A percentile compares a stretch with the other conserved stretches of the same genome.
Evolutionary conservation across 2,888 invertebrate genomes (phyloP).

Genomic region (Agrenia bidenticulata): DNA sequence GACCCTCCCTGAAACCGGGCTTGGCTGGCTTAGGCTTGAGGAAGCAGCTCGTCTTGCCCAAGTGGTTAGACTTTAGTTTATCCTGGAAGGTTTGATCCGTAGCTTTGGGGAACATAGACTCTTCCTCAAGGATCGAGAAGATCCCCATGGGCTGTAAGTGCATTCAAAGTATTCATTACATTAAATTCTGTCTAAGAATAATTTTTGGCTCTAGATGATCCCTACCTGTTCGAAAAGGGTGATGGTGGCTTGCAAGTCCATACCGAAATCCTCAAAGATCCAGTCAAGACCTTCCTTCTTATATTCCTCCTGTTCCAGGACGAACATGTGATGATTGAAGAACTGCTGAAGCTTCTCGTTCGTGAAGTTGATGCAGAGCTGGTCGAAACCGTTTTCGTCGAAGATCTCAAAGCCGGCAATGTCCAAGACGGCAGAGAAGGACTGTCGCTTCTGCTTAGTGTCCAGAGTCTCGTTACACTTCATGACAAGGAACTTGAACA

Average conservation of each 20-base stretch:
- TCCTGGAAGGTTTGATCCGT: conserved; percentile 43
- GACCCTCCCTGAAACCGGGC: conserved; percentile 38
- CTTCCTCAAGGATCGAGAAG: conserved; percentile 48
- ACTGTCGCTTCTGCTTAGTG: conserved; percentile 60
- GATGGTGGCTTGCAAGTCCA: conserved; percentile 94
- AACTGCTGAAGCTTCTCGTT: conserved; percentile 97
- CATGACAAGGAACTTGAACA: conserved; percentile 61
- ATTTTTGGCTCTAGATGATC: no score
- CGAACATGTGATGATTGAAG: conserved; percentile 99
- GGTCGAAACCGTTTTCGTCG: conserved; percentile 94
- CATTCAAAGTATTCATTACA: neutral
- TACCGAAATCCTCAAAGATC: conserved; percentile 96
- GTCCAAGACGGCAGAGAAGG: conserved; percentile 64
- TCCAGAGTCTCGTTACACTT: conserved; percentile 63
- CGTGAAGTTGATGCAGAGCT: conserved; percentile 92
- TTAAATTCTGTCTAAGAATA: neutral
- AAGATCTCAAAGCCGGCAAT: conserved; percentile 67
- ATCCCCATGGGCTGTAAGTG: conserved; percentile 39
- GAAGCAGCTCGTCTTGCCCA: conserved; percentile 43
- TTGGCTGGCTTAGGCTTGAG: conserved; percentile 41
- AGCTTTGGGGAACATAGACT: conserved; percentile 46
- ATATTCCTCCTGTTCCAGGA: conserved; percentile 96
- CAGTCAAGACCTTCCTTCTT: conserved; percentile 87
- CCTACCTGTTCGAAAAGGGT: conserved; percentile 89
- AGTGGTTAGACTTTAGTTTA: conserved; percentile 39